These are phyloP conservation scores for Petroica traversi DNA, from an alignment of 2,113 vertebrate species.

Conservation along the genomic window DNA sequence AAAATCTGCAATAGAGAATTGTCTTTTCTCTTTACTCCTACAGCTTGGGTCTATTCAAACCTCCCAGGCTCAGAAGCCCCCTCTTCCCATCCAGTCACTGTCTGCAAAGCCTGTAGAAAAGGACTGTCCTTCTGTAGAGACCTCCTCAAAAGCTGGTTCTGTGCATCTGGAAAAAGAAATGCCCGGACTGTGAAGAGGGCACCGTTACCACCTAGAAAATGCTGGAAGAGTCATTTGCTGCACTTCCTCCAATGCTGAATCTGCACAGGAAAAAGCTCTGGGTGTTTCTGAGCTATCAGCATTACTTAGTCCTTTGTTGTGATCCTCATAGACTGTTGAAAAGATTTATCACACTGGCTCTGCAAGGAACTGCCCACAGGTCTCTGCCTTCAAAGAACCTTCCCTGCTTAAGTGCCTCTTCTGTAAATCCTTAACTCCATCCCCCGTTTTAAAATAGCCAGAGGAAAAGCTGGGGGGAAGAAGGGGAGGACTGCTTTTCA, in stretches of 20 bases:
- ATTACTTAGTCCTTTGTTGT: background rate
- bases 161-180: background rate
- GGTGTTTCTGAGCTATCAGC: background rate
- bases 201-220: background rate
- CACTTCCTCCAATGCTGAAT: background rate
- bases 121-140: background rate
- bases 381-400: background rate
- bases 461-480: background rate
- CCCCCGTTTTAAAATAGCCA: background rate
- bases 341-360: background rate
- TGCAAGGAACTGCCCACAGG: background rate
- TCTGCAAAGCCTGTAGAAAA: background rate
- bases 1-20: background rate
- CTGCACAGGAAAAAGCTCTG: background rate
- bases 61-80: background rate
- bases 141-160: background rate
- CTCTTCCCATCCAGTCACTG: background rate
- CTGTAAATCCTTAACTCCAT: background rate
- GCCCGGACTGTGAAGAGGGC: background rate
- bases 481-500: background rate
- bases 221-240: background rate
- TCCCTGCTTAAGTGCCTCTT: background rate
- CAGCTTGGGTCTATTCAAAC: background rate
- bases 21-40: background rate
- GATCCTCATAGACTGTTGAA: background rate